These are phyloP conservation scores for Ceratitis capitata DNA, from an alignment of 1,140 invertebrate species.

Conservation along the genomic window DNA sequence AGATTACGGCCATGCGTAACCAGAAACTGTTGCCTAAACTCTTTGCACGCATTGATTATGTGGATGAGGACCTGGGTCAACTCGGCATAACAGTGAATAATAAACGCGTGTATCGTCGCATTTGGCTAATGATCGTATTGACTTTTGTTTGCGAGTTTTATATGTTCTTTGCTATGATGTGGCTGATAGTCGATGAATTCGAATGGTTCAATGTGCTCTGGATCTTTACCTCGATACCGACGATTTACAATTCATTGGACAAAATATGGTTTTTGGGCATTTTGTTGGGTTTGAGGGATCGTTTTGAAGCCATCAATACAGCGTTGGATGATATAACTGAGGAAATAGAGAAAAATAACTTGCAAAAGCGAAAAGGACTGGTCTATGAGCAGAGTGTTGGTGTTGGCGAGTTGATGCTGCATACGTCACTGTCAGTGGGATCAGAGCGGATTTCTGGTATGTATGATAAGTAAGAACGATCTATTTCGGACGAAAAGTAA, in stretches of 20 bases:
- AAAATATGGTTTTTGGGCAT: constrained; percentile 39
- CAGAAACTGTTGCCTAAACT: background rate
- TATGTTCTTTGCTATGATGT: background rate
- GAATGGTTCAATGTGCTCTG: constrained; percentile 14
- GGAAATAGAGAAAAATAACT: background rate
- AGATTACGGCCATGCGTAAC: constrained; percentile 3
- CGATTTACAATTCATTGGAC: background rate
- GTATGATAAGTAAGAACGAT: no score
- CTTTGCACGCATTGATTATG: constrained; percentile 4
- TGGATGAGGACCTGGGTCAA: background rate
- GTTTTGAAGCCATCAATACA: constrained; percentile 31
- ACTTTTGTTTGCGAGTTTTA: background rate
- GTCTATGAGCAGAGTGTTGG: background rate
- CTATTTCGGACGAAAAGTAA: no score
- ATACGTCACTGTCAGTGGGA: background rate
- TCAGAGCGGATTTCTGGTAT: background rate
- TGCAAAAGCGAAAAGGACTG: background rate
- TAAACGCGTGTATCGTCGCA: background rate
- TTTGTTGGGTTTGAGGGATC: background rate
- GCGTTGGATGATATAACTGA: background rate
- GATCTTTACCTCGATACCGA: constrained; percentile 19
- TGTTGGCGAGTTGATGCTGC: background rate
- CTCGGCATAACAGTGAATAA: constrained; percentile 17
- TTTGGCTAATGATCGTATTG: background rate
- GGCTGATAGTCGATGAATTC: background rate